Percentiles rank a stretch among this genome's conserved stretches.
phyloP scores from a whole-genome alignment of 2,113 vertebrate genomes.

The Labrus mixtus region DNA sequence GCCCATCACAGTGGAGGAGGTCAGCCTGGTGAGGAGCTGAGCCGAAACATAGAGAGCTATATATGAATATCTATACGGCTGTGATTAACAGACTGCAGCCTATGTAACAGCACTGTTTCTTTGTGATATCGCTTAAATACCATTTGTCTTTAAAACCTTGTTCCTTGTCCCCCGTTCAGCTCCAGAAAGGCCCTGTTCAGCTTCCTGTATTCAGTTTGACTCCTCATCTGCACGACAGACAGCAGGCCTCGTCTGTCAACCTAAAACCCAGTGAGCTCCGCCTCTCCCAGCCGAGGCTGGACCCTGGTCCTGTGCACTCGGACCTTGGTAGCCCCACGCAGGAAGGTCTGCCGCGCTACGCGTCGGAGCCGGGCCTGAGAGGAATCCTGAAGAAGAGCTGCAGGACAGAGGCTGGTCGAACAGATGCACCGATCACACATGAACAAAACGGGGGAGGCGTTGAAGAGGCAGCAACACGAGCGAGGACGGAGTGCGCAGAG shows the following conservation, averaged over 20 bases:
- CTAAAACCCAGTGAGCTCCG: conserved; percentile 82
- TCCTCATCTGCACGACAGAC: conserved; percentile 77
- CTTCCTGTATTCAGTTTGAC: conserved; percentile 77
- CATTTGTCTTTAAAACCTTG: neutral
- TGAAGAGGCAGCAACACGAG: neutral
- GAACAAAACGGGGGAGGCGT: conserved; percentile 58
- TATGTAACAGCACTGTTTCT: neutral
- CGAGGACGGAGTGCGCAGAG: conserved; percentile 16
- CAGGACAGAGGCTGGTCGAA: conserved; percentile 13
- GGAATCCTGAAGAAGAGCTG: conserved; percentile 84
- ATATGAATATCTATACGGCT: too few relatives aligned
- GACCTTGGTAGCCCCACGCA: conserved; percentile 6
- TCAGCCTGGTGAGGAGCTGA: conserved; percentile 75
- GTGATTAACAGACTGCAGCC: too few relatives aligned
- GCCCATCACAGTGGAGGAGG: conserved; percentile 85
- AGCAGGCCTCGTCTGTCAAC: conserved; percentile 79
- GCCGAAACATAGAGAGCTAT: neutral
- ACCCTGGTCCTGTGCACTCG: neutral
- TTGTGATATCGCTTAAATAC: neutral
- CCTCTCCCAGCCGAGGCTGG: conserved; percentile 53
- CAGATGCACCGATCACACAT: neutral
- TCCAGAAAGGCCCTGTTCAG: conserved; percentile 79
- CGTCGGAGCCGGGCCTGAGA: conserved; percentile 67
- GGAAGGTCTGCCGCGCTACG: conserved; percentile 32
- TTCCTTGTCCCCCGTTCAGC: conserved; percentile 51